Percentiles rank a stretch among this genome's conserved stretches.
Conservation (phyloP, 2,888 invertebrate species). For the Apeira syringaria region DNA sequence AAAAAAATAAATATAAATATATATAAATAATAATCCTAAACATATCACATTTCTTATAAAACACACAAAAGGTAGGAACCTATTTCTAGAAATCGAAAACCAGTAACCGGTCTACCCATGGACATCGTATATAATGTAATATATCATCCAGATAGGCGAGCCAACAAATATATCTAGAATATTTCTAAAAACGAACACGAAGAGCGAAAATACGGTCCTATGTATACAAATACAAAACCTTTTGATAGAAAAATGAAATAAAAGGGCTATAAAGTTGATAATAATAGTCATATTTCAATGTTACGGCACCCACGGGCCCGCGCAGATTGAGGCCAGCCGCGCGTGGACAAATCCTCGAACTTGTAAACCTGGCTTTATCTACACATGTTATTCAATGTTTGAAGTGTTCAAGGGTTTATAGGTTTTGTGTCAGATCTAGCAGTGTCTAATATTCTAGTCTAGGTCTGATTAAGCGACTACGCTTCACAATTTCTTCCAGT, state of each 20-base stretch:
- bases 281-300: constrained; percentile 55
- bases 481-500: too few relatives aligned
- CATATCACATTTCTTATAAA: too few relatives aligned
- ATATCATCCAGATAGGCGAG: background rate
- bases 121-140: background rate
- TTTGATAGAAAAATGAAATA: constrained; percentile 50
- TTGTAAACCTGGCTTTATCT: constrained; percentile 22
- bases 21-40: too few relatives aligned
- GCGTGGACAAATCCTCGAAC: constrained; percentile 45
- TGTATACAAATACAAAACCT: constrained; percentile 41
- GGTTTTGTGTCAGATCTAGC: constrained; percentile 1
- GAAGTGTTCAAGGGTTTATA: constrained; percentile 3
- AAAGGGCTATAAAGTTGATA: constrained; percentile 51
- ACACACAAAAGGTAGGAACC: constrained; percentile 13
- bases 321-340: constrained; percentile 42
- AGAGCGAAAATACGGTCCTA: constrained; percentile 15
- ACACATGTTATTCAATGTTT: constrained; percentile 18
- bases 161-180: background rate
- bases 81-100: background rate
- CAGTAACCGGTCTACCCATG: background rate
- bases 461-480: too few relatives aligned
- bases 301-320: constrained; percentile 42
- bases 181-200: constrained; percentile 8
- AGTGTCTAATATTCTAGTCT: too few relatives aligned
- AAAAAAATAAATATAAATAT: too few relatives aligned